Evolutionary conservation across 92 coral and sea anemone genomes (phyloP).

Genomic region (Epizoanthus rinbou): DNA sequence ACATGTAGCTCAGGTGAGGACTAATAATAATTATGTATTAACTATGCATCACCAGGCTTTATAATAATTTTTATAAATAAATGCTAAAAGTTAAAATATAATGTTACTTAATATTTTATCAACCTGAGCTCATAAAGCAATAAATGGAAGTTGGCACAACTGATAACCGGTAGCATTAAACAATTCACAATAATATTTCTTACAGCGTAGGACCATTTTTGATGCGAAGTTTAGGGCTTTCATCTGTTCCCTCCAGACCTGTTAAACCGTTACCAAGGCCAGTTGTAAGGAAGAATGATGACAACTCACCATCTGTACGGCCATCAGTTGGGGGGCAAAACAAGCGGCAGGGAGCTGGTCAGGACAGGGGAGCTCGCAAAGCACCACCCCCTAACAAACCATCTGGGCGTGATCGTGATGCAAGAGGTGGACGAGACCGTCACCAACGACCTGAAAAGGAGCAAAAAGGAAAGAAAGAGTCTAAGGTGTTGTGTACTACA

Average conservation of each 20-base stretch:
- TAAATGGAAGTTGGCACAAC: neutral
- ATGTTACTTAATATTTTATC: no score
- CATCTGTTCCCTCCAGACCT: slow-evolving; percentile 67
- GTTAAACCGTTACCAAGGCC: slow-evolving; percentile 88
- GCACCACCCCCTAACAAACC: slow-evolving; percentile 75
- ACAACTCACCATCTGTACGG: slow-evolving; percentile 71
- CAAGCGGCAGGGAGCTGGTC: slow-evolving; percentile 75
- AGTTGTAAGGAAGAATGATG: slow-evolving; percentile 83
- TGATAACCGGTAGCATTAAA: slow-evolving; percentile 12
- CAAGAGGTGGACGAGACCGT: slow-evolving; percentile 60
- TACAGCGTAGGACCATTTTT: slow-evolving; percentile 25
- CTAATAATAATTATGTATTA: no score
- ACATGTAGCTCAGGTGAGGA: no score
- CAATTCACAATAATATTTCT: slow-evolving; percentile 25
- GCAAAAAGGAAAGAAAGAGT: slow-evolving; percentile 82
- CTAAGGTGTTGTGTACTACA: slow-evolving; percentile 31
- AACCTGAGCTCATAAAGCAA: no score
- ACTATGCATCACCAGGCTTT: no score
- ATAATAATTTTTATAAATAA: neutral
- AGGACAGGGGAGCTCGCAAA: slow-evolving; percentile 77
- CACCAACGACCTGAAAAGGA: slow-evolving; percentile 71
- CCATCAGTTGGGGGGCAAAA: slow-evolving; percentile 66
- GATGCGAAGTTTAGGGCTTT: slow-evolving; percentile 41
- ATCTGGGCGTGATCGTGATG: slow-evolving; percentile 66
- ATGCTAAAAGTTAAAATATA: neutral